phyloP scores from a whole-genome alignment of 2,888 invertebrate species.

The Andrena marginata region DNA sequence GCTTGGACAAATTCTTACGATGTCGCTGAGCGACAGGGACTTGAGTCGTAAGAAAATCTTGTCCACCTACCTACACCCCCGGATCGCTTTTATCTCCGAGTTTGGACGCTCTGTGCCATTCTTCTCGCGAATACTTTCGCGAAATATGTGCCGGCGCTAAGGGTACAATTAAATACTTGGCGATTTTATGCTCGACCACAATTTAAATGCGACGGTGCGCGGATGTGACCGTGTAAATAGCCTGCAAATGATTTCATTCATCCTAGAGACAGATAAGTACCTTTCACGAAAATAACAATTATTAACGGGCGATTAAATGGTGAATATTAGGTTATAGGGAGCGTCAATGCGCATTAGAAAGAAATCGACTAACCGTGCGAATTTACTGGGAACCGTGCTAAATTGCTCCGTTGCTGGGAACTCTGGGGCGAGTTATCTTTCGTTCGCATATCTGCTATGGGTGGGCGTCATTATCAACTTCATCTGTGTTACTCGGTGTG shows the following conservation, averaged over 20 bases:
- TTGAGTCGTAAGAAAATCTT: conserved; percentile 57
- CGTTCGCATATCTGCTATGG: too few relatives aligned
- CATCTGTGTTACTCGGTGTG: too few relatives aligned
- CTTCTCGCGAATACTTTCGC: conserved; percentile 40
- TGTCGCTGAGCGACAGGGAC: conserved; percentile 47
- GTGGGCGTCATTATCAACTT: too few relatives aligned
- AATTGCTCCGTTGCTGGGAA: too few relatives aligned
- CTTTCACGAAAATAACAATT: too few relatives aligned
- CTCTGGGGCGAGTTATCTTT: too few relatives aligned
- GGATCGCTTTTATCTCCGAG: conserved; percentile 55
- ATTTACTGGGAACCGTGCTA: too few relatives aligned
- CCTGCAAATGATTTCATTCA: conserved; percentile 17
- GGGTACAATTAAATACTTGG: conserved; percentile 1
- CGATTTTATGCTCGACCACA: not conserved
- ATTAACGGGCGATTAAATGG: too few relatives aligned
- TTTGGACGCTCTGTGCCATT: conserved; percentile 44
- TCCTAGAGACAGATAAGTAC: not conserved
- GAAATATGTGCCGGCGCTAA: not conserved
- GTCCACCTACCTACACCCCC: conserved; percentile 35
- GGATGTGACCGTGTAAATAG: not conserved
- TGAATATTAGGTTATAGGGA: too few relatives aligned
- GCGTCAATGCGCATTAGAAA: too few relatives aligned
- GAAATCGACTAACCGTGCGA: too few relatives aligned
- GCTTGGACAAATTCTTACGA: conserved; percentile 70
- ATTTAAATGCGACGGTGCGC: conserved; percentile 9